A percentile compares a stretch with the other conserved stretches of the same genome.
These are phyloP conservation scores for Macaca fascicularis DNA, from an alignment of 2,113 vertebrate genomes.

Conservation along the genomic window DNA sequence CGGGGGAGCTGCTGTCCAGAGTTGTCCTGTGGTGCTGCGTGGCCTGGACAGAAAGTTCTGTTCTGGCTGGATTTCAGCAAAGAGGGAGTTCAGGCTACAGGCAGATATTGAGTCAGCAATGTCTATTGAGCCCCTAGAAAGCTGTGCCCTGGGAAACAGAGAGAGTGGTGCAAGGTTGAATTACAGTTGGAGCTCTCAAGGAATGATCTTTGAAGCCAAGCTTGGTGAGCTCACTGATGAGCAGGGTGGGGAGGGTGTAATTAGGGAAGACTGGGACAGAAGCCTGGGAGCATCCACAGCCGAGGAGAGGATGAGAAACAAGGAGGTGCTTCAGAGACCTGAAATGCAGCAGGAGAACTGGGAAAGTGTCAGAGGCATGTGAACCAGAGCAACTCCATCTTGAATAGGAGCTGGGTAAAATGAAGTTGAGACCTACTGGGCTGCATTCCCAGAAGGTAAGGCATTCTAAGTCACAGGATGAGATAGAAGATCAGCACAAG, in stretches of 20 bases:
- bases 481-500: no score
- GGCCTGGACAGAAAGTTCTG: background rate
- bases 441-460: no score
- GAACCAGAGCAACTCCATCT: no score
- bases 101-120: background rate
- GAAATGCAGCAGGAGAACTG: background rate
- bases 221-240: background rate
- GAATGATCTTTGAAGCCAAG: constrained; percentile 3
- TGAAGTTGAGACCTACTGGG: no score
- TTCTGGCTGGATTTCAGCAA: constrained; percentile 19
- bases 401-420: no score
- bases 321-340: background rate
- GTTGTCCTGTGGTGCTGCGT: background rate
- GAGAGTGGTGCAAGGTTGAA: background rate
- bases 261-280: background rate
- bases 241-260: background rate
- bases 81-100: background rate
- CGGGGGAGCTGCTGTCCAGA: background rate
- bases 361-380: background rate
- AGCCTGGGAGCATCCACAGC: background rate
- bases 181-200: background rate
- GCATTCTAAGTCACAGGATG: no score
- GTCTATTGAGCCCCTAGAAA: constrained; percentile 4
- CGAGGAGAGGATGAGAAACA: background rate
- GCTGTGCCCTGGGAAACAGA: constrained; percentile 3